A percentile compares a stretch with the other conserved stretches of the same genome.
phyloP scores from a whole-genome alignment of 2,888 invertebrate species.

The Proisotoma minuta region DNA sequence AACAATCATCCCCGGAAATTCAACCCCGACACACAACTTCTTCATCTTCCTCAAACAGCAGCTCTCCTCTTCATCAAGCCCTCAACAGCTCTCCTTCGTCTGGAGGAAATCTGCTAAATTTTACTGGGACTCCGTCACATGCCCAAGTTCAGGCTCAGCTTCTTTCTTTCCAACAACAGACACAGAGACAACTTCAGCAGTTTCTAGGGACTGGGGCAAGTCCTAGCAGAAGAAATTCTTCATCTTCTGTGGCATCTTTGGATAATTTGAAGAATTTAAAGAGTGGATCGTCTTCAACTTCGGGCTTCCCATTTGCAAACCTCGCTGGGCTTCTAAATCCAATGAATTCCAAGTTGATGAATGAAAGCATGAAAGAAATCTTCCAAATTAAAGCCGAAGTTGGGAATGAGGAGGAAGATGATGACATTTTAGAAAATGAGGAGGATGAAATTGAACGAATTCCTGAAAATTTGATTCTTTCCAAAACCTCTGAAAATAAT shows the following conservation, averaged over 20 bases:
- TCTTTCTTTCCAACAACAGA: conserved; percentile 33
- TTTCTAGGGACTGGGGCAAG: background rate
- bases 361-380: conserved; percentile 34
- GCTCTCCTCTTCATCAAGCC: conserved; percentile 37
- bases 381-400: conserved; percentile 46
- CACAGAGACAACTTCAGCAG: conserved; percentile 34
- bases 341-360: background rate
- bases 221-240: conserved; percentile 8
- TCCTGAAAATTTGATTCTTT: background rate
- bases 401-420: conserved; percentile 15
- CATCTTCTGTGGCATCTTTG: conserved; percentile 13
- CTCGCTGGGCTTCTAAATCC: background rate
- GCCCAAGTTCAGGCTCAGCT: conserved; percentile 36
- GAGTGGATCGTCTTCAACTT: conserved; percentile 5
- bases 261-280: background rate
- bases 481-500: too few relatives aligned
- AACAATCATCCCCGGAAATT: conserved; percentile 9
- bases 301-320: background rate
- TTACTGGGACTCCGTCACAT: too few relatives aligned
- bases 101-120: background rate
- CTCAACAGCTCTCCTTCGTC: conserved; percentile 23
- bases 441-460: conserved; percentile 20
- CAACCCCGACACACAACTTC: conserved; percentile 16
- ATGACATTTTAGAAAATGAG: conserved; percentile 39
- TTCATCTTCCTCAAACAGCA: conserved; percentile 34